These are phyloP conservation scores for Macrophya annulata DNA, from an alignment of 2,888 invertebrate genomes.

Conservation along the genomic window DNA sequence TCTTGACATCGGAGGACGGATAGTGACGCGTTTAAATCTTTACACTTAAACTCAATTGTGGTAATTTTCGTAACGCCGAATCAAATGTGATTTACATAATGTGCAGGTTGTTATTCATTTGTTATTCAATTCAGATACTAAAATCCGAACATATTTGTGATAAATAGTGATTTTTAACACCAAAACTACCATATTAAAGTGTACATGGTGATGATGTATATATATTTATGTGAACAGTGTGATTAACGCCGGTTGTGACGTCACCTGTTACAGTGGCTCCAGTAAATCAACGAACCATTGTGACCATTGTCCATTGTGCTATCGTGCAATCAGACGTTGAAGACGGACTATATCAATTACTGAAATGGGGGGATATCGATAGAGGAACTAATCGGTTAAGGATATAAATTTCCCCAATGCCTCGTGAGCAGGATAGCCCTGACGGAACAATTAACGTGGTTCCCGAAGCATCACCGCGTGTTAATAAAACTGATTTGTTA, in stretches of 20 bases:
- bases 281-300: background rate
- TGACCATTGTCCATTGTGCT: background rate
- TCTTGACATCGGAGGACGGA: conserved; percentile 42
- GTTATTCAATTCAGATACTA: background rate
- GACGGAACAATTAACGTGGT: background rate
- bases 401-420: conserved; percentile 34
- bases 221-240: conserved; percentile 39
- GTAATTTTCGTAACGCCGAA: background rate
- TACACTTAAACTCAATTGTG: background rate
- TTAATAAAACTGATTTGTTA: background rate
- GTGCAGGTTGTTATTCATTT: background rate
- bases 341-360: no score
- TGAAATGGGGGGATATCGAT: conserved; percentile 28
- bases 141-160: background rate
- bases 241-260: background rate
- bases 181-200: background rate
- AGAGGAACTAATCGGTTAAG: background rate
- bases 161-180: background rate
- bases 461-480: background rate
- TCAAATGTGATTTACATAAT: conserved; percentile 8
- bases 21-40: conserved; percentile 25
- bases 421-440: conserved; percentile 39
- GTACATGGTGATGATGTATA: conserved; percentile 9
- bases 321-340: background rate
- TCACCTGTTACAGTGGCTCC: background rate